Evolutionary conservation across 2,797 vertebrate species (phyloP).

Genomic region (Crypturellus tataupa): DNA sequence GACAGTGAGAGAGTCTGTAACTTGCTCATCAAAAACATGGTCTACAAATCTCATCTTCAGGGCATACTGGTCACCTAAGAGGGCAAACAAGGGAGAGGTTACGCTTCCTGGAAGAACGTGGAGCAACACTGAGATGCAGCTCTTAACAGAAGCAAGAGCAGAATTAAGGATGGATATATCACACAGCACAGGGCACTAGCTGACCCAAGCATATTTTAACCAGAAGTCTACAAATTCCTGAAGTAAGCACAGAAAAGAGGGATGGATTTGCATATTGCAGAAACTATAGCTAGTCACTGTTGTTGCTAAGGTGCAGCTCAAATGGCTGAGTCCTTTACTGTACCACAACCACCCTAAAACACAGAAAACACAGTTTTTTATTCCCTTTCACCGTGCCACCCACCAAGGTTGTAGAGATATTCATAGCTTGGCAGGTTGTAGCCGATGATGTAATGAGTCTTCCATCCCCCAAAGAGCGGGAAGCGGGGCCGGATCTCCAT

Average conservation of each 20-base stretch:
- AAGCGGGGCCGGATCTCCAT: conserved; percentile 98
- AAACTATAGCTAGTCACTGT: conserved; percentile 2
- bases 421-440: conserved; percentile 99
- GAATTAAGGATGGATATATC: neutral
- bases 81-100: neutral
- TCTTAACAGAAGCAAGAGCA: neutral
- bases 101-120: neutral
- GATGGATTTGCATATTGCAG: conserved; percentile 20
- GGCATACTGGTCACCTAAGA: conserved; percentile 95
- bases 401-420: conserved; percentile 97
- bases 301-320: neutral
- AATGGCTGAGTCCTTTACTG: neutral
- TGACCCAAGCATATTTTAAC: neutral
- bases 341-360: neutral
- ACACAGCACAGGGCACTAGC: conserved; percentile 42
- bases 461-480: conserved; percentile 98
- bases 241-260: neutral
- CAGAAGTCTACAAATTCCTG: neutral
- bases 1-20: conserved; percentile 93
- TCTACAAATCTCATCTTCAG: conserved; percentile 98
- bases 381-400: conserved; percentile 45
- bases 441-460: conserved; percentile 97
- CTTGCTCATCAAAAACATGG: conserved; percentile 97
- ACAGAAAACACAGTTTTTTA: neutral
- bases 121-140: neutral